Evolutionary conservation across 2,113 vertebrate species (phyloP).

Genomic region (Talpa occidentalis): DNA sequence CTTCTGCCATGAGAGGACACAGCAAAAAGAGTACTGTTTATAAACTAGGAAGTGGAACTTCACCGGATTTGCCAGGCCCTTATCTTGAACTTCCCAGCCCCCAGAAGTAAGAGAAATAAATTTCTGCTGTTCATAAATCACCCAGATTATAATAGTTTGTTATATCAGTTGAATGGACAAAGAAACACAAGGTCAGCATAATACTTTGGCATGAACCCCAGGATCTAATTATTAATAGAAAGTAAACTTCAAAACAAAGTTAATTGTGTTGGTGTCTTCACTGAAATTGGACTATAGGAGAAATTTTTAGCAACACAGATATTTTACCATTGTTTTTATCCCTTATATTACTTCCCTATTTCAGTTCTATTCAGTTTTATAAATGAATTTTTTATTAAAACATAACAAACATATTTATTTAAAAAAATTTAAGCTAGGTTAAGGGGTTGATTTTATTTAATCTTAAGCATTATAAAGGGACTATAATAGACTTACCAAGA

Average conservation of each 20-base stretch:
- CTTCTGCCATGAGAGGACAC: not conserved
- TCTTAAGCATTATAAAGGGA: not conserved
- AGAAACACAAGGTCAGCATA: not conserved
- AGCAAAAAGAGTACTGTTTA: not conserved
- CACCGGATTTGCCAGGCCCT: not conserved
- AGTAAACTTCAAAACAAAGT: constrained; percentile 36
- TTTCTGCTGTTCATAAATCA: not conserved
- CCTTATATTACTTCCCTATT: constrained; percentile 5
- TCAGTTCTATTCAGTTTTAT: not conserved
- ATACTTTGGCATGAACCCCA: not conserved
- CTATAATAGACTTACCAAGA: not conserved
- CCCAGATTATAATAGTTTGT: not conserved
- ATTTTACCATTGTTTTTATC: constrained; percentile 17
- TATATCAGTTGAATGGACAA: not conserved
- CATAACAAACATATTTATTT: not conserved
- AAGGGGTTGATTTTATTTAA: constrained; percentile 42
- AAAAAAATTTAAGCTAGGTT: not conserved
- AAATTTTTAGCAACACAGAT: constrained; percentile 35
- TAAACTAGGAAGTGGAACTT: not conserved
- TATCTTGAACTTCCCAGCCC: not conserved
- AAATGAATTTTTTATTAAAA: constrained; percentile 20
- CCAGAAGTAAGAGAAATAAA: not conserved
- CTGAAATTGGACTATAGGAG: not conserved
- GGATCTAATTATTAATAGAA: not conserved
- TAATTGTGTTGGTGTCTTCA: constrained; percentile 34